Evolutionary conservation across 2,888 invertebrate species (phyloP).

Genomic region (Nineta flava): DNA sequence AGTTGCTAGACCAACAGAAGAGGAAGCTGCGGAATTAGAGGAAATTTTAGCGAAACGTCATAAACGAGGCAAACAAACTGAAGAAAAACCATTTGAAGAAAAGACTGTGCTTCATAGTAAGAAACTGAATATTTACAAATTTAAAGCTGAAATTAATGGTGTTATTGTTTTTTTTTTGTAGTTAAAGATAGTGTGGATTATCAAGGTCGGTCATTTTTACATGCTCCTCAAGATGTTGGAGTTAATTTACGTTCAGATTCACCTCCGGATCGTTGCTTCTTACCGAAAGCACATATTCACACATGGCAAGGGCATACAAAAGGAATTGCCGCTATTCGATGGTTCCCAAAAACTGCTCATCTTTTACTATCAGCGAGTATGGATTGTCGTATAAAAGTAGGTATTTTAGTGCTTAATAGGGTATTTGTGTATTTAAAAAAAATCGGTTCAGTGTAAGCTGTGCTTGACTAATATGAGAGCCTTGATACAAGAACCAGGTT

Average conservation of each 20-base stretch:
- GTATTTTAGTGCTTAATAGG: not conserved
- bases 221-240: constrained; percentile 83
- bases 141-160: not conserved
- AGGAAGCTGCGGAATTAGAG: constrained; percentile 86
- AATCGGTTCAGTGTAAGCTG: no score
- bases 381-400: constrained; percentile 88
- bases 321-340: constrained; percentile 84
- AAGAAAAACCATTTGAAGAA: constrained; percentile 87
- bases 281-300: constrained; percentile 90
- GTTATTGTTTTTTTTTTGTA: constrained; percentile 26
- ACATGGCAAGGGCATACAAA: constrained; percentile 97
- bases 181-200: constrained; percentile 91
- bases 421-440: not conserved
- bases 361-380: constrained; percentile 88
- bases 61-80: constrained; percentile 70
- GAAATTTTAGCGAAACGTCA: constrained; percentile 85
- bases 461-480: no score
- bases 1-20: constrained; percentile 79
- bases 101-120: constrained; percentile 85
- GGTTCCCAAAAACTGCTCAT: constrained; percentile 91
- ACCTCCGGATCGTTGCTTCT: constrained; percentile 88
- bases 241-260: constrained; percentile 73
- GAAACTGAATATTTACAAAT: constrained; percentile 18
- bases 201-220: constrained; percentile 89
- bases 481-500: no score